Base-by-base conservation (phyloP, 2,113 vertebrate genomes). In the Hippocampus guttulatus region DNA sequence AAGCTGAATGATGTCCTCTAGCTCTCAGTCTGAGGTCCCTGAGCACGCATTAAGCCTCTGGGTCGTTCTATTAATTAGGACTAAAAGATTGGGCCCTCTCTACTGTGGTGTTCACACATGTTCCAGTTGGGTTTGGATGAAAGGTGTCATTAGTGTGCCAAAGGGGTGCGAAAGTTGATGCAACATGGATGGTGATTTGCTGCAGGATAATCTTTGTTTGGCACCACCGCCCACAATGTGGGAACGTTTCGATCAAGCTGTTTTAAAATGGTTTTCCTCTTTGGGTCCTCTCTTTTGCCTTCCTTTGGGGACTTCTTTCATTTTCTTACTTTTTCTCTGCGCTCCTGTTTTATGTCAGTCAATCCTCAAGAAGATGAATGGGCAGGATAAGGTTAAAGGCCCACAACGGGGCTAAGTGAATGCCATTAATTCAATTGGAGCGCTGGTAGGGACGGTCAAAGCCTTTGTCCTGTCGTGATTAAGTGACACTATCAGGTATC, bases 401-500 rank as follows among this genome's bases (percentile, higher is more conserved):
- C 86, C 84, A 88, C 77, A 82, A 79, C 77, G 79, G 81, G 70
- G 80, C 81, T 83, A 91, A 92, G 92, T 92, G 90, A 91, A 91
- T 87, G 87, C 77, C 80, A 89, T 92, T 90, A 90, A 89, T 89
- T 90, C 87, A 89, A 87, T 88, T 78, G 71, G 25, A 75, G 80
- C 82, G 84, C 86, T 89, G 82, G 82, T 89, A 82, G 86, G 84
- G 85, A 87, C 73, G 83, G 78, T 75, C 69, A 16, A 85, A 81
- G 86, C 84, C 86, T 90, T 90, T 91, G 81, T 91, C 86, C 83
- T 79, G 88, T 75, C 85, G 81, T 85, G 85, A 90, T 91, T 84
- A 91, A 89, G 82, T 40, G 79, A 88, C 89, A 75, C 76, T 87
- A 90, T 92, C 87, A 88, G 83, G 89, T 89, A 90, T 91, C 89